phyloP scores from a whole-genome alignment of 1,140 invertebrate genomes.

The Bombus confusus region DNA sequence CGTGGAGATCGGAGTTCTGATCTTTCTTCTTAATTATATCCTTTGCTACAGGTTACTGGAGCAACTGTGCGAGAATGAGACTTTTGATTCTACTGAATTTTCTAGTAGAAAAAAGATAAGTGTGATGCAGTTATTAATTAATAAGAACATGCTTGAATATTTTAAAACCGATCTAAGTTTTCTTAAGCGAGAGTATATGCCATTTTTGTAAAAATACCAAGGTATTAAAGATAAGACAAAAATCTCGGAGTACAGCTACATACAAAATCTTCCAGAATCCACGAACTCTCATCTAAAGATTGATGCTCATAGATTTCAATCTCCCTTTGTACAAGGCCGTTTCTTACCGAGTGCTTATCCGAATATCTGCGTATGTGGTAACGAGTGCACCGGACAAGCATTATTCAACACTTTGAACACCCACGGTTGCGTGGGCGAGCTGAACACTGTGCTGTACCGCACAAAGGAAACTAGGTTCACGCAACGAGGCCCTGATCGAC shows the following conservation, averaged over 20 bases:
- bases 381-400: constrained; percentile 35
- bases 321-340: not conserved
- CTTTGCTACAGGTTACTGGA: not conserved
- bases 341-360: constrained; percentile 17
- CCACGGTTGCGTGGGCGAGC: constrained; percentile 49
- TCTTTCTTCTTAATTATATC: not conserved
- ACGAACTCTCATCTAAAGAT: too few relatives aligned
- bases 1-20: not conserved
- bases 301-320: constrained; percentile 5
- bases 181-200: too few relatives aligned
- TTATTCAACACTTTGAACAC: constrained; percentile 55
- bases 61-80: too few relatives aligned
- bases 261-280: too few relatives aligned
- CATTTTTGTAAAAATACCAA: too few relatives aligned
- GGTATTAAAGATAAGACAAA: too few relatives aligned
- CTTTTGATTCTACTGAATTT: too few relatives aligned
- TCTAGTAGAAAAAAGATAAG: too few relatives aligned
- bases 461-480: not conserved
- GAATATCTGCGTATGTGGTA: constrained; percentile 58
- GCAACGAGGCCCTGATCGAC: constrained; percentile 30
- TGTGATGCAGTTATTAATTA: too few relatives aligned
- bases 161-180: too few relatives aligned
- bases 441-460: not conserved
- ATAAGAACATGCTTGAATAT: too few relatives aligned
- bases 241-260: too few relatives aligned